A percentile compares a stretch with the other conserved stretches of the same genome.
Evolutionary conservation across 2,888 invertebrate genomes (phyloP).

Genomic region (Drosophila siamana): DNA sequence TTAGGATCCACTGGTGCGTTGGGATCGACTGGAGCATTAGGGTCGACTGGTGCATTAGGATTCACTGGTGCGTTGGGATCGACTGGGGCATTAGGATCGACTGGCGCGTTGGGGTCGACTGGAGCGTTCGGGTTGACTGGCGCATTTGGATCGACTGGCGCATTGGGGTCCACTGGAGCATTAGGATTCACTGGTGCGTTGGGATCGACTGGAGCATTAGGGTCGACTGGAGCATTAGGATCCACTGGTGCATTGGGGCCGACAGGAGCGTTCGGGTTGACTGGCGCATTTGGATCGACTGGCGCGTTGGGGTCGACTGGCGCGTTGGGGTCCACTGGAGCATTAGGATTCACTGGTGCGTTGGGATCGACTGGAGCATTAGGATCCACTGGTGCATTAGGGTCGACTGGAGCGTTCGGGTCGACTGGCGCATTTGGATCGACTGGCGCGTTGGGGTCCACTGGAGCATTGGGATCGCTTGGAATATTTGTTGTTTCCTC

Average conservation of each 20-base stretch:
- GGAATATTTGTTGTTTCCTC: slow-evolving; percentile 12
- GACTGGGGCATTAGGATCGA: not conserved
- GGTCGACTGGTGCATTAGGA: not conserved
- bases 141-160: not conserved
- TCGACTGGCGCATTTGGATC: slow-evolving; percentile 24
- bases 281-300: slow-evolving; percentile 25
- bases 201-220: slow-evolving; percentile 18
- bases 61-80: not conserved
- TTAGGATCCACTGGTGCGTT: not conserved
- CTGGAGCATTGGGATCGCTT: slow-evolving; percentile 15
- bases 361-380: slow-evolving; percentile 29
- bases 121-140: not conserved
- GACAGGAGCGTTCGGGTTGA: slow-evolving; percentile 24
- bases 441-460: slow-evolving; percentile 30
- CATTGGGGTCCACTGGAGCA: not conserved
- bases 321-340: slow-evolving; percentile 18
- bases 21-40: not conserved
- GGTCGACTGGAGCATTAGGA: slow-evolving; percentile 38
- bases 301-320: slow-evolving; percentile 38
- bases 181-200: slow-evolving; percentile 4
- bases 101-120: not conserved
- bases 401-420: slow-evolving; percentile 28
- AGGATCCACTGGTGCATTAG: slow-evolving; percentile 43
- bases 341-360: slow-evolving; percentile 39
- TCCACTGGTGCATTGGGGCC: slow-evolving; percentile 20